Percentiles rank a stretch among this genome's conserved stretches.
Conservation (phyloP, 2,888 invertebrate species). For the Autographa pulchrina region DNA sequence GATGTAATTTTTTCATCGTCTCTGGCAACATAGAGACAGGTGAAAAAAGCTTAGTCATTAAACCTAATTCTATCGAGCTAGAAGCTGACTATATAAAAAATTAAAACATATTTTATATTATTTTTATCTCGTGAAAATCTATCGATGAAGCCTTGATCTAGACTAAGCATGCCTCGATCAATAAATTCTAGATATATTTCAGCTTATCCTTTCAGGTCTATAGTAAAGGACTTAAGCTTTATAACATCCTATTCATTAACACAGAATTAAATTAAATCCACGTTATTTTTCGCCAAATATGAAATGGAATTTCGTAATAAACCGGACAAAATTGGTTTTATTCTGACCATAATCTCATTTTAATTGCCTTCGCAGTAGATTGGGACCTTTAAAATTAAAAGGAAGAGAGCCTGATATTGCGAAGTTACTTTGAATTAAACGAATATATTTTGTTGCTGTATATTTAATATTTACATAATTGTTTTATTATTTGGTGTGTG, state of each 20-base stretch:
- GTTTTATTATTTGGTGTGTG: too few relatives aligned
- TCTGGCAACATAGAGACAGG: too few relatives aligned
- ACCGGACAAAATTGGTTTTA: slow-evolving; percentile 41
- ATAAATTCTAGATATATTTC: neutral
- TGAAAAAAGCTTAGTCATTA: too few relatives aligned
- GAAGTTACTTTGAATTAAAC: slow-evolving; percentile 8
- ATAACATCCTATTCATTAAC: slow-evolving; percentile 25
- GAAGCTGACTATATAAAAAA: too few relatives aligned
- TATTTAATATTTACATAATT: neutral
- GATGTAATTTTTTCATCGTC: too few relatives aligned
- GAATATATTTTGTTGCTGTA: neutral
- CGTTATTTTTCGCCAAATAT: slow-evolving; percentile 8
- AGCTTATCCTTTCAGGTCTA: neutral
- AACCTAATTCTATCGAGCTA: too few relatives aligned
- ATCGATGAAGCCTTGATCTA: neutral
- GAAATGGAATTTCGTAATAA: slow-evolving; percentile 36
- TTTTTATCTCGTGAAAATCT: neutral
- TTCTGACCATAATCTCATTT: slow-evolving; percentile 52
- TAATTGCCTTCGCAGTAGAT: slow-evolving; percentile 38
- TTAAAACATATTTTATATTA: too few relatives aligned
- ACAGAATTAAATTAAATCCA: slow-evolving; percentile 16
- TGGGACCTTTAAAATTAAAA: slow-evolving; percentile 2
- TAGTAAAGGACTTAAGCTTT: neutral
- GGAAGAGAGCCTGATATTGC: neutral
- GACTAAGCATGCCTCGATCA: neutral